Evolutionary conservation across 2,797 vertebrate species (phyloP).

Genomic region (Rhynchotus rufescens): DNA sequence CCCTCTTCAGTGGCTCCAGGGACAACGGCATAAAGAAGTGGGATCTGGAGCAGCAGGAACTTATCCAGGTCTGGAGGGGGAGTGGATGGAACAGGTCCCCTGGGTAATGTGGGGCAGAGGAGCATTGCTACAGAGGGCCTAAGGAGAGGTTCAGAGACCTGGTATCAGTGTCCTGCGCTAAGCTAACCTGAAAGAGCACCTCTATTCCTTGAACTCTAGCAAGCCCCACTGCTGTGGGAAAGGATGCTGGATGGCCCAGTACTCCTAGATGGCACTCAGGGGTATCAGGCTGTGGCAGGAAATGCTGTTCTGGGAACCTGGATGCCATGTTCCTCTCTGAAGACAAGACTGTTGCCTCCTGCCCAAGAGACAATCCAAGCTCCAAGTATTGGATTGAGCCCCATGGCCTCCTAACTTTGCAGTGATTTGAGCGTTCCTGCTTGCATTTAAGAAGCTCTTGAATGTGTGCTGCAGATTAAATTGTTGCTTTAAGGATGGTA

Average conservation of each 20-base stretch:
- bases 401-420: not conserved
- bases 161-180: not conserved
- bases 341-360: not conserved
- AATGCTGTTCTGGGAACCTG: no score
- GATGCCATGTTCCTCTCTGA: not conserved
- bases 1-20: conserved; percentile 94
- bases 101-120: not conserved
- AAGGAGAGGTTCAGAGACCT: not conserved
- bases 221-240: not conserved
- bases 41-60: conserved; percentile 95
- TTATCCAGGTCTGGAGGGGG: conserved; percentile 86
- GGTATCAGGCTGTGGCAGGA: not conserved
- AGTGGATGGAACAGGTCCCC: not conserved
- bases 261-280: rapidly evolving
- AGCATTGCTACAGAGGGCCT: not conserved
- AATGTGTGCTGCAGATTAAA: not conserved
- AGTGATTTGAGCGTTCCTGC: not conserved
- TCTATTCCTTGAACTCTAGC: not conserved
- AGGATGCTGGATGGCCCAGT: not conserved
- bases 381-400: not conserved
- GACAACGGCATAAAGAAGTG: conserved; percentile 99
- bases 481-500: not conserved
- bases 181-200: not conserved
- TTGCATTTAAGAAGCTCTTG: not conserved
- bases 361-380: not conserved